Percentiles rank a stretch among this genome's conserved stretches.
These are phyloP conservation scores for Paedocypris micromegethes DNA, from an alignment of 2,797 vertebrate species.

Conservation along the genomic window DNA sequence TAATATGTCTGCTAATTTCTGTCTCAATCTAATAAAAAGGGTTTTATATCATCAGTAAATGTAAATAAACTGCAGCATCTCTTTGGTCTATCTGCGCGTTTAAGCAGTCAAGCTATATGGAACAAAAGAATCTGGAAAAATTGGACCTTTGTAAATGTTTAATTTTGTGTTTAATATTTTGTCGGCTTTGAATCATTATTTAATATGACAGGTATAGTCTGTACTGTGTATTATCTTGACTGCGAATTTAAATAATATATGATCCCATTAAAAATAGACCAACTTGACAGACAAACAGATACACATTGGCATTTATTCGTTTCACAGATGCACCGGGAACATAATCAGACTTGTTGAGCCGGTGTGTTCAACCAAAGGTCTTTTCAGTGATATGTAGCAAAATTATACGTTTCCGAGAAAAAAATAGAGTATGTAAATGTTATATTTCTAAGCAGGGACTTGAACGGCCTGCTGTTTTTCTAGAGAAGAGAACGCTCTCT, in stretches of 20 bases:
- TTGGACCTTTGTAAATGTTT: slow-evolving; percentile 25
- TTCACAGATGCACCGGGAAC: slow-evolving; percentile 30
- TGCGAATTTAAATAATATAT: slow-evolving; percentile 49
- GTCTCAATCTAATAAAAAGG: too few species aligned
- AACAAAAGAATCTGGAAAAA: slow-evolving; percentile 13
- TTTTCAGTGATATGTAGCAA: slow-evolving; percentile 38
- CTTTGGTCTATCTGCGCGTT: slow-evolving; percentile 9
- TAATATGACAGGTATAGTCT: slow-evolving; percentile 38
- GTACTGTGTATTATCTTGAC: slow-evolving; percentile 40
- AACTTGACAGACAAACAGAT: slow-evolving; percentile 20
- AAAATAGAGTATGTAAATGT: slow-evolving; percentile 40
- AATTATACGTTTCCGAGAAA: slow-evolving; percentile 39
- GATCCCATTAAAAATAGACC: slow-evolving; percentile 46
- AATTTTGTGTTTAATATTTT: slow-evolving; percentile 39
- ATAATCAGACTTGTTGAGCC: slow-evolving; percentile 44
- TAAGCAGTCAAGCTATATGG: slow-evolving; percentile 8
- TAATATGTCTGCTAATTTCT: too few species aligned
- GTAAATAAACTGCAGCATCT: slow-evolving; percentile 25
- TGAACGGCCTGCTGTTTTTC: slow-evolving; percentile 39
- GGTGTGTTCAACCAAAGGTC: slow-evolving; percentile 28
- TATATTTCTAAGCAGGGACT: slow-evolving; percentile 37
- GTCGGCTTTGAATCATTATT: slow-evolving; percentile 42
- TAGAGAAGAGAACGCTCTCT: slow-evolving; percentile 31
- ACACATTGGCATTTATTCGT: slow-evolving; percentile 30
- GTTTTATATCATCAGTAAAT: too few species aligned